Percentiles rank a stretch among this genome's conserved stretches.
phyloP scores from a whole-genome alignment of 1,140 invertebrate species.

The Holcopasites calliopsidis region DNA sequence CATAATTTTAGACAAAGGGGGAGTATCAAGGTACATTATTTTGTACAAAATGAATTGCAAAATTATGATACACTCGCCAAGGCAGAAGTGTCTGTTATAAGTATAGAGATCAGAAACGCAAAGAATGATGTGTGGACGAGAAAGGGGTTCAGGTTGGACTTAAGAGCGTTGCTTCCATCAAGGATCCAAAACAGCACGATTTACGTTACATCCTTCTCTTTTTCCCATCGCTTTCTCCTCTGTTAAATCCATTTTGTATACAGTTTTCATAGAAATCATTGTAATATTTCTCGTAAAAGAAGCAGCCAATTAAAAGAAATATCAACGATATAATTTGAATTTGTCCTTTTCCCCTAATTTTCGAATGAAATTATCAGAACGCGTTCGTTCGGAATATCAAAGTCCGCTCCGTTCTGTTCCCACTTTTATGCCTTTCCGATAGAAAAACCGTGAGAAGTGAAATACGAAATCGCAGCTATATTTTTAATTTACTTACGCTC shows the following conservation, averaged over 20 bases:
- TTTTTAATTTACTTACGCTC: not conserved
- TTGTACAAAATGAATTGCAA: not conserved
- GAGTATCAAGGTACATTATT: not conserved
- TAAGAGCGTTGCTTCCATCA: conserved; percentile 35
- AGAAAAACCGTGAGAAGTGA: not conserved
- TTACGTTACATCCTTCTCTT: not conserved
- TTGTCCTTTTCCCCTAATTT: not conserved
- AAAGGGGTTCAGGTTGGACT: conserved; percentile 16
- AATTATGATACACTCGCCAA: not conserved
- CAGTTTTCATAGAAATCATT: not conserved
- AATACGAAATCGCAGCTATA: not conserved
- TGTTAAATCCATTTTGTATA: not conserved
- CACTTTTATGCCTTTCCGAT: not conserved
- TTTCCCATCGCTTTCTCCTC: not conserved
- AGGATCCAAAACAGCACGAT: conserved; percentile 23
- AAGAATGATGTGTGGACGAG: conserved; percentile 16
- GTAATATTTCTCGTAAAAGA: too few relatives aligned
- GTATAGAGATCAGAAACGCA: not conserved
- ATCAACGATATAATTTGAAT: too few relatives aligned
- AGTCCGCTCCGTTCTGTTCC: too few relatives aligned
- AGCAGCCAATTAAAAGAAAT: not conserved
- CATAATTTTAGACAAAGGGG: too few relatives aligned
- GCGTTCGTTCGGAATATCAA: too few relatives aligned
- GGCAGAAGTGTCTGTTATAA: not conserved
- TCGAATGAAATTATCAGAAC: not conserved